phyloP scores from a whole-genome alignment of 2,797 vertebrate species.

The Poeciliopsis infans region DNA sequence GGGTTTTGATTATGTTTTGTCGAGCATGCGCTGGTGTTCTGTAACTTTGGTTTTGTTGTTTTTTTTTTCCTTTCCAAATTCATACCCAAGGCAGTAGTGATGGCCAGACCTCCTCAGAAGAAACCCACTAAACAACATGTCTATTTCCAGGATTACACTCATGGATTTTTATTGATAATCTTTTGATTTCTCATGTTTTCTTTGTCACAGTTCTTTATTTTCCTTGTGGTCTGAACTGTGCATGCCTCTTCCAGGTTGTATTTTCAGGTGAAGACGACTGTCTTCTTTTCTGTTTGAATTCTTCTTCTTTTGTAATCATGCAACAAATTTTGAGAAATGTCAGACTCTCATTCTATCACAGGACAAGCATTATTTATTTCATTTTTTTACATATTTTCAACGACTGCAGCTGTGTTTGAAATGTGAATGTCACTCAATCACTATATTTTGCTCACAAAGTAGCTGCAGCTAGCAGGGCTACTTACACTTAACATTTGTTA shows the following conservation, averaged over 20 bases:
- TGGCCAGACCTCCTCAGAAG: conserved; percentile 56
- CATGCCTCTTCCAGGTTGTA: conserved; percentile 67
- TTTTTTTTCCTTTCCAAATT: conserved; percentile 46
- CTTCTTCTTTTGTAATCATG: conserved; percentile 17
- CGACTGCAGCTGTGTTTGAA: conserved; percentile 3
- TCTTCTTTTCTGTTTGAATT: conserved; percentile 42
- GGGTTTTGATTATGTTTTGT: conserved; percentile 65
- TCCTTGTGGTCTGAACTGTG: conserved; percentile 69
- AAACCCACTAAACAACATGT: conserved; percentile 68
- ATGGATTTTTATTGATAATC: conserved; percentile 67
- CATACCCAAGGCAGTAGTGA: conserved; percentile 63
- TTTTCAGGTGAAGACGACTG: conserved; percentile 68
- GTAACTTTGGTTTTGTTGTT: conserved; percentile 7
- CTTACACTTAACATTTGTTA: background rate
- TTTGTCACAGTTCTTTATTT: conserved; percentile 73
- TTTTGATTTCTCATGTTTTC: conserved; percentile 71
- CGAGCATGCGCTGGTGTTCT: conserved; percentile 76
- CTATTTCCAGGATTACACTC: conserved; percentile 73
- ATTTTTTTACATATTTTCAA: conserved; percentile 10
- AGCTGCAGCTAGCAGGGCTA: background rate
- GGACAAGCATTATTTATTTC: conserved; percentile 11
- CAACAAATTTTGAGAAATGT: conserved; percentile 46
- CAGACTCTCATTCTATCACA: conserved; percentile 61
- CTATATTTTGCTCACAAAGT: conserved; percentile 2
- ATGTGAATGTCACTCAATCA: conserved; percentile 9